phyloP scores from a whole-genome alignment of 2,888 invertebrate genomes.

The Mamestra brassicae region DNA sequence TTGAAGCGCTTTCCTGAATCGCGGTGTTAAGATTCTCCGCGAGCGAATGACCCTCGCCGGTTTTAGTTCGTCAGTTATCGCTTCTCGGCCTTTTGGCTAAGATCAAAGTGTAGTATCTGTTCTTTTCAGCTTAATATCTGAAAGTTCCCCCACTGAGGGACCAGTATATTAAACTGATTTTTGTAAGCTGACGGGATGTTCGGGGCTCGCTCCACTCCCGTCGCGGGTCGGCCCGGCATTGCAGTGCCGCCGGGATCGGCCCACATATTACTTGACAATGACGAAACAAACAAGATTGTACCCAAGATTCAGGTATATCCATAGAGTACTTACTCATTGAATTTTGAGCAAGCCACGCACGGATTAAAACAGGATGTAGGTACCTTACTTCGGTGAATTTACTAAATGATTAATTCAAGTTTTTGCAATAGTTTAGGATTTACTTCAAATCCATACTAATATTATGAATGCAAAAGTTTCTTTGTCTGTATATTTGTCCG shows the following conservation, averaged over 20 bases:
- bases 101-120: constrained; percentile 32
- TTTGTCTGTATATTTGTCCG: no score
- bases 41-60: constrained; percentile 10
- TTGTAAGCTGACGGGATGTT: constrained; percentile 33
- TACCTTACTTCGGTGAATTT: no score
- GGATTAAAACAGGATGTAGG: no score
- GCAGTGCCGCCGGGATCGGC: constrained; percentile 34
- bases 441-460: no score
- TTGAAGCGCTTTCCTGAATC: constrained; percentile 3
- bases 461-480: no score
- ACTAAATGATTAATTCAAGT: no score
- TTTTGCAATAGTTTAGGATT: no score
- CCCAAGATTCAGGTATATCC: no score
- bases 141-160: constrained; percentile 17
- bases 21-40: constrained; percentile 32
- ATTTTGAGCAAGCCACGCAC: no score
- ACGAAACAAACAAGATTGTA: no score
- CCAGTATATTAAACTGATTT: constrained; percentile 34
- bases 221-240: constrained; percentile 34
- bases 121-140: constrained; percentile 17
- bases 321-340: no score
- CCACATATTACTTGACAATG: not conserved
- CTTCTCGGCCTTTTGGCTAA: constrained; percentile 32
- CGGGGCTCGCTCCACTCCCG: constrained; percentile 28
- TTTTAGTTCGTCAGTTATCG: no score